phyloP scores from a whole-genome alignment of 2,113 vertebrate species.

The Sapajus apella region DNA sequence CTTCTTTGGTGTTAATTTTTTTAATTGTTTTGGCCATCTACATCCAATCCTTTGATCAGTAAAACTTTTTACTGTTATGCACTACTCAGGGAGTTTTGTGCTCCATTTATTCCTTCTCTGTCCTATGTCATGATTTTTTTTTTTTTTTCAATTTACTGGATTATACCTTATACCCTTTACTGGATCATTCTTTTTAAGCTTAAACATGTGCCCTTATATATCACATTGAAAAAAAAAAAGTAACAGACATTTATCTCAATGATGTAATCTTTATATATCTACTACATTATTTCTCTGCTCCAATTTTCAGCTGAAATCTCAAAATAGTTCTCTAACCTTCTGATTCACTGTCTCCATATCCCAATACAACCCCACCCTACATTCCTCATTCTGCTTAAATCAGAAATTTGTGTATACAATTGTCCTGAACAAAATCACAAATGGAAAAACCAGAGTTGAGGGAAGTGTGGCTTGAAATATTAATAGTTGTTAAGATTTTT shows the following conservation, averaged over 20 bases:
- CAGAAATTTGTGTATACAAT: not conserved
- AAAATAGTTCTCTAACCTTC: not conserved
- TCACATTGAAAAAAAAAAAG: constrained; percentile 42
- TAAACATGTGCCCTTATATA: not conserved
- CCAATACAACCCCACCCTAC: rapidly evolving
- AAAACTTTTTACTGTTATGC: not conserved
- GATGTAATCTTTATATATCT: not conserved
- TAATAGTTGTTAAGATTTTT: not conserved
- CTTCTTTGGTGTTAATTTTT: not conserved
- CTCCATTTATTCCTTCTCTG: not conserved
- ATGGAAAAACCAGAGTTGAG: not conserved
- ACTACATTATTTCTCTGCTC: not conserved
- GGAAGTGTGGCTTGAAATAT: not conserved
- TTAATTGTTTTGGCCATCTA: not conserved
- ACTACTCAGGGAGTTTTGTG: not conserved
- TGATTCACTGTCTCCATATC: not conserved
- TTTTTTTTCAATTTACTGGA: not conserved
- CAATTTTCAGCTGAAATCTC: not conserved
- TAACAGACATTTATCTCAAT: not conserved
- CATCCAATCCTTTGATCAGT: not conserved
- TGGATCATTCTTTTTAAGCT: not conserved
- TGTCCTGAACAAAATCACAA: not conserved
- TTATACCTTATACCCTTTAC: not conserved
- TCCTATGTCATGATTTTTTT: not conserved
- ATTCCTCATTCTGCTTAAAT: not conserved